A percentile compares a stretch with the other conserved stretches of the same genome.
Evolutionary conservation across 2,797 vertebrate genomes (phyloP).

Genomic region (Sylvilagus floridanus): DNA sequence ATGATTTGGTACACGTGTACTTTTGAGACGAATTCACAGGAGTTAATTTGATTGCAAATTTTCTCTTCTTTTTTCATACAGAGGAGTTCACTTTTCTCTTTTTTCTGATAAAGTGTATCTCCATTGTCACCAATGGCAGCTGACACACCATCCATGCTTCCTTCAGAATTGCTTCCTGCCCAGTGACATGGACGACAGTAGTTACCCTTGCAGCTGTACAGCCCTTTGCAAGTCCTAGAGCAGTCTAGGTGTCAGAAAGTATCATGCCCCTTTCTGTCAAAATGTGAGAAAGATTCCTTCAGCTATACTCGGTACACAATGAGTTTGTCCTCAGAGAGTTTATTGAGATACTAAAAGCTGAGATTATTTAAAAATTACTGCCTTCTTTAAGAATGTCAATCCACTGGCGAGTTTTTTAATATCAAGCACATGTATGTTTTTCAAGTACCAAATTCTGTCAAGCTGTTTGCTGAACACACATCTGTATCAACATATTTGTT

Average conservation of each 20-base stretch:
- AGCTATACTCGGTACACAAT: neutral
- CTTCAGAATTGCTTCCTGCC: neutral
- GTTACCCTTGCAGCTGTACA: neutral
- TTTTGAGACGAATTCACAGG: neutral
- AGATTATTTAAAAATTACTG: slow-evolving; percentile 9
- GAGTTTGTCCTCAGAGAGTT: neutral
- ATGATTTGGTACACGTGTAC: neutral
- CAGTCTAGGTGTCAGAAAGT: neutral
- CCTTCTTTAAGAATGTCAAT: neutral
- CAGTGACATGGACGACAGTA: neutral
- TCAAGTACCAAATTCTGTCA: neutral
- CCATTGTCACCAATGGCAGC: neutral
- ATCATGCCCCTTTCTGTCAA: neutral
- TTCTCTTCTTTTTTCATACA: slow-evolving; percentile 6
- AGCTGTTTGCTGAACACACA: neutral
- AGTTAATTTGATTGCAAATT: neutral
- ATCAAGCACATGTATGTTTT: neutral
- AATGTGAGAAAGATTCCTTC: neutral
- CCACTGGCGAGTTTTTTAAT: slow-evolving; percentile 2
- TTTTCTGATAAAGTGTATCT: neutral
- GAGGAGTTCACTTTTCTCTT: neutral
- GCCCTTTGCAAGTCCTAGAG: neutral
- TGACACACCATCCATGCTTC: neutral
- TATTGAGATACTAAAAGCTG: slow-evolving; percentile 12
- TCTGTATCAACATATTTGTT: slow-evolving; percentile 14